Base-by-base conservation (phyloP, 2,797 vertebrate genomes). In the Coregonus suidteri region DNA sequence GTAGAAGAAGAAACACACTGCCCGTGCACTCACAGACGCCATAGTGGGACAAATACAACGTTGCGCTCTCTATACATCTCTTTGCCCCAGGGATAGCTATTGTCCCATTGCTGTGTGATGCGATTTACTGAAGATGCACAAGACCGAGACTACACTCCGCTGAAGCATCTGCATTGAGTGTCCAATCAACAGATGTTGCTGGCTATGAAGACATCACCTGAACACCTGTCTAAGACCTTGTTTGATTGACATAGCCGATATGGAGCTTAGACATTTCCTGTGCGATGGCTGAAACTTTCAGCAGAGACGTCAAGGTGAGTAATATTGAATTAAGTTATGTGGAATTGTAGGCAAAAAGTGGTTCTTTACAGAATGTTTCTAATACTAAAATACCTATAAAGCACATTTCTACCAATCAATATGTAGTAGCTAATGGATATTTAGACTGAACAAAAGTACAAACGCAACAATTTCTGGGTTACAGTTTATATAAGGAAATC, bases 221-320 rank as follows among this genome's bases (percentile, higher is more conserved):
- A 64, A 81, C 52, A 4, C 52, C 4, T 75, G 83, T 82, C 86
- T 34, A 66, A 53, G 84, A 86, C 15, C 31, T 72, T 56, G 54
- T 79, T 69, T 76, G 18, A 77, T 73, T 41, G 75, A 25, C 20
- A 25, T 62, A 62, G 18, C 18, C 20, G 0, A 6, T 18, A 67
- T 34, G 34, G 31, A 64, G 35, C 66, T 7, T 37, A 70, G 16
- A 25, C 30, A 25, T 68, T 31, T 71, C 7, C 69, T 66, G 75
- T 65, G n/a, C 35, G 56, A 47, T 68, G 69, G 31, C 75, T 68
- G 47, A 53, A 56, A 79, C 65, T 31, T 56, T 3, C 6, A 64
- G 9, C 70, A 53, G 41, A 71, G 20, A 71, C 14, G 13, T 51
- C 59, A 51, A 80, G 81, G 91, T 92, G n/a, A 90, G 90, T 90